phyloP scores from a whole-genome alignment of 2,113 vertebrate genomes.

The Raja brachyura region DNA sequence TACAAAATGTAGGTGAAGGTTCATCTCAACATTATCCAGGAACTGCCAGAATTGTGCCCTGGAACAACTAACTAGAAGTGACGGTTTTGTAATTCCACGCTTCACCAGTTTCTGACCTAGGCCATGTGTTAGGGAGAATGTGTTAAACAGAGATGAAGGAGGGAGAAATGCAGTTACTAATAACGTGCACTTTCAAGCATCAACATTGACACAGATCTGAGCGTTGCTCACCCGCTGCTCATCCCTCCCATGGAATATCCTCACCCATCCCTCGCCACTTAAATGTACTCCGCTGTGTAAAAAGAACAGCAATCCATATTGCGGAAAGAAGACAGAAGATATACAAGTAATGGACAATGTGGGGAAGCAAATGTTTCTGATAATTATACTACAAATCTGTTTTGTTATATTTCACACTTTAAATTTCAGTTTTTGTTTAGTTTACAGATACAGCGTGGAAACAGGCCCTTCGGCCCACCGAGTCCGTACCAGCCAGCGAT shows the following conservation, averaged over 20 bases:
- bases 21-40: not conserved
- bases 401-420: no score
- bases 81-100: no score
- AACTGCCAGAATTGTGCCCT: no score
- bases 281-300: no score
- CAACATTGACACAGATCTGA: not conserved
- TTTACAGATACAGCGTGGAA: no score
- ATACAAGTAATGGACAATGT: not conserved
- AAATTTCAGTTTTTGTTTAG: no score
- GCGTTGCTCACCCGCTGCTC: no score
- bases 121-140: not conserved
- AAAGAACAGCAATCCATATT: not conserved
- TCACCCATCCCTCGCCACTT: no score
- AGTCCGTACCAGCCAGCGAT: no score
- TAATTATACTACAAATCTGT: no score
- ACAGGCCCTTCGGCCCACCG: no score
- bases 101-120: not conserved
- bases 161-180: not conserved
- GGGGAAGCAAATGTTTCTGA: not conserved
- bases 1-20: not conserved
- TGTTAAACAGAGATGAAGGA: not conserved
- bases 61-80: no score
- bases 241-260: not conserved
- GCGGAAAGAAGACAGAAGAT: not conserved
- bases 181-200: not conserved